Conservation (phyloP, 1,140 invertebrate genomes). For the Orius insidiosus region DNA sequence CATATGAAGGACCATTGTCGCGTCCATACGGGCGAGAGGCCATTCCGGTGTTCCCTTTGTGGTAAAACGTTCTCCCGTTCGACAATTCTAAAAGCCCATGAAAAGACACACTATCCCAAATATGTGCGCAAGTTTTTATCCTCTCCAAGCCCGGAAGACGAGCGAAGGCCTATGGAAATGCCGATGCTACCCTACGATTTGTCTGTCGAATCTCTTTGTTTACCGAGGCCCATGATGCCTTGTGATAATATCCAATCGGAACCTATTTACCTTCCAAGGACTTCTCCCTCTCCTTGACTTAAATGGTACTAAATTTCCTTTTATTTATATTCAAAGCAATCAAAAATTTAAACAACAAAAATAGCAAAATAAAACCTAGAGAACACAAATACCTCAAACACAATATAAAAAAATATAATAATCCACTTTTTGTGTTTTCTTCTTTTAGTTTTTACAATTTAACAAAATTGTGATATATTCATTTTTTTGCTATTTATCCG, state of each 20-base stretch:
- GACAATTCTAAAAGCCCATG: conserved; percentile 76
- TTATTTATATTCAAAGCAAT: conserved; percentile 3
- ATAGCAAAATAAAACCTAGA: conserved; percentile 1
- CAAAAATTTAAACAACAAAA: neutral
- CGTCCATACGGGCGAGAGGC: conserved; percentile 76
- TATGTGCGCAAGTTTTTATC: conserved; percentile 71
- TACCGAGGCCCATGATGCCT: conserved; percentile 17
- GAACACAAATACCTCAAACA: no score
- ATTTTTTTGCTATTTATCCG: neutral
- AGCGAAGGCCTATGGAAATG: conserved; percentile 22
- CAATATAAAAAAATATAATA: no score
- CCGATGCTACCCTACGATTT: conserved; percentile 19
- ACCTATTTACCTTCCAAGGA: conserved; percentile 16
- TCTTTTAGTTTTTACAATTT: neutral
- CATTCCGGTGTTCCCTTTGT: conserved; percentile 71
- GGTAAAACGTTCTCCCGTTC: conserved; percentile 78
- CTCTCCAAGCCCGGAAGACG: conserved; percentile 65
- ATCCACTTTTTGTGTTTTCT: no score
- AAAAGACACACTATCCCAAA: conserved; percentile 81
- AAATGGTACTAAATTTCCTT: conserved; percentile 7
- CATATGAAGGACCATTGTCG: conserved; percentile 88
- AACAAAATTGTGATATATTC: conserved; percentile 4
- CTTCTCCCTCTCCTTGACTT: conserved; percentile 17
- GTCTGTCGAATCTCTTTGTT: conserved; percentile 18
- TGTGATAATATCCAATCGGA: conserved; percentile 11